These are phyloP conservation scores for Vicugna pacos DNA, from an alignment of 2,113 vertebrate genomes.

Conservation along the genomic window DNA sequence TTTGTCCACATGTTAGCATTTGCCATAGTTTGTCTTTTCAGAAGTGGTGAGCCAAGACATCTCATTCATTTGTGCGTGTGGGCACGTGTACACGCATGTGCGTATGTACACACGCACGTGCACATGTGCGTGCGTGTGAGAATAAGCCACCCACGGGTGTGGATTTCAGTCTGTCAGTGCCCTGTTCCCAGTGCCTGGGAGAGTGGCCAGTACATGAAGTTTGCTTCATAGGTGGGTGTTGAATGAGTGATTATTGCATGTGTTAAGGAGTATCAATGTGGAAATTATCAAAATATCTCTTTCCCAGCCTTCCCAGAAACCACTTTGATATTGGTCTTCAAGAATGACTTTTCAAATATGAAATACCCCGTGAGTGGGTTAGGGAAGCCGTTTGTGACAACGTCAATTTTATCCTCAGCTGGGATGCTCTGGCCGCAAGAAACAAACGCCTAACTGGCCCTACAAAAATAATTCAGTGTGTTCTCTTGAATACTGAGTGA, in stretches of 20 bases:
- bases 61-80: rapidly evolving
- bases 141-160: background rate
- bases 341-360: background rate
- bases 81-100: too few species aligned
- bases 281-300: background rate
- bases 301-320: background rate
- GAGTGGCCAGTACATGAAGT: background rate
- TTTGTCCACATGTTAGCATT: background rate
- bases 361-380: background rate
- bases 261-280: background rate
- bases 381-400: background rate
- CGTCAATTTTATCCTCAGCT: background rate
- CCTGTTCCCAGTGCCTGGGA: background rate
- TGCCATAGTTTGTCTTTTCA: background rate
- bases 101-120: rapidly evolving
- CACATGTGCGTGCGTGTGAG: background rate
- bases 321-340: background rate
- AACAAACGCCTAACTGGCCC: background rate
- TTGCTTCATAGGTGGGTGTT: background rate
- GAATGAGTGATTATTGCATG: background rate
- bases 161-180: background rate
- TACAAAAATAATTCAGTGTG: background rate
- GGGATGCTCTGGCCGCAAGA: background rate
- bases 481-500: background rate
- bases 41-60: background rate